Percentiles rank a stretch among this genome's conserved stretches.
Conservation (phyloP, 2,888 invertebrate species). For the Trichacis sp. region DNA sequence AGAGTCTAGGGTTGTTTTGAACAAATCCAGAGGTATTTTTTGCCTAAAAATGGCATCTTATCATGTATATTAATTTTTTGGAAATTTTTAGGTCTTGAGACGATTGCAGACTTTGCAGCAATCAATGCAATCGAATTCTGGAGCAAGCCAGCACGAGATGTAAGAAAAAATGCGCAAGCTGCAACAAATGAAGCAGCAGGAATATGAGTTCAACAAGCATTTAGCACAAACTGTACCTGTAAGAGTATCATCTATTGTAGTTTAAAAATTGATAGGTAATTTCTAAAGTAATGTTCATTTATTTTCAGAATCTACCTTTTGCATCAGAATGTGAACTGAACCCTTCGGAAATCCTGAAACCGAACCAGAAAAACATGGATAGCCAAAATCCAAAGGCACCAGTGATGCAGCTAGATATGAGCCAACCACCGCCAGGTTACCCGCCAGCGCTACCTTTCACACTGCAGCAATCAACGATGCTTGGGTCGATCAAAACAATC, state of each 20-base stretch:
- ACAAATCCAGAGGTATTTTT: slow-evolving; percentile 64
- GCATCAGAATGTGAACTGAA: slow-evolving; percentile 77
- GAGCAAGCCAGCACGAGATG: slow-evolving; percentile 74
- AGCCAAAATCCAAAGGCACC: slow-evolving; percentile 50
- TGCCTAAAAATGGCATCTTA: no score
- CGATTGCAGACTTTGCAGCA: slow-evolving; percentile 86
- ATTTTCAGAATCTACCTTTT: slow-evolving; percentile 74
- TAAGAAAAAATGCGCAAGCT: slow-evolving; percentile 78
- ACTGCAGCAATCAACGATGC: slow-evolving; percentile 58
- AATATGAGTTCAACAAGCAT: slow-evolving; percentile 82
- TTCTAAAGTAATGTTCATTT: no score
- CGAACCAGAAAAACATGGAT: slow-evolving; percentile 55
- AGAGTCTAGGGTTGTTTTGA: slow-evolving; percentile 62
- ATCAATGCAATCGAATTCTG: slow-evolving; percentile 60
- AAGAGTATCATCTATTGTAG: no score
- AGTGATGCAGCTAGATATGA: slow-evolving; percentile 67
- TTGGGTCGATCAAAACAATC: slow-evolving; percentile 54
- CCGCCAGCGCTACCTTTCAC: slow-evolving; percentile 66
- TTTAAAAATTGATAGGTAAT: no score
- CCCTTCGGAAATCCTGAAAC: slow-evolving; percentile 66
- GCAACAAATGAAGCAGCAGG: slow-evolving; percentile 80
- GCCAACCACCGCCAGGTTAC: slow-evolving; percentile 73
- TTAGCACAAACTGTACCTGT: slow-evolving; percentile 81
- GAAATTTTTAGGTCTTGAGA: slow-evolving; percentile 76
- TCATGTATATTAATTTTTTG: no score